These are phyloP conservation scores for Hippocampus zosterae DNA, from an alignment of 2,113 vertebrate species.

Conservation along the genomic window DNA sequence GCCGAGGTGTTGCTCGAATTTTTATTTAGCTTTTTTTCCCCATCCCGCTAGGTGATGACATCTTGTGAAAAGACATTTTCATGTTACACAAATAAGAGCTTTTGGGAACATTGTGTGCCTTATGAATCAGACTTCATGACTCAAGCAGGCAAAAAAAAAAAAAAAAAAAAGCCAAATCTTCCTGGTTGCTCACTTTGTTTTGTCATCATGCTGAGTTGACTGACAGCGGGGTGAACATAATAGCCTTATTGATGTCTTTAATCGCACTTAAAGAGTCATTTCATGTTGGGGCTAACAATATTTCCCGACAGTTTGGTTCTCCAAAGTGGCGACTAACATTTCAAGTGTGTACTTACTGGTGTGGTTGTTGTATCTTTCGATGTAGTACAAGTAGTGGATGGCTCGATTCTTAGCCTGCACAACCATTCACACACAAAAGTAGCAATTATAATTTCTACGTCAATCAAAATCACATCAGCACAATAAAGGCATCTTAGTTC, in stretches of 20 bases:
- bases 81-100: slow-evolving; percentile 12
- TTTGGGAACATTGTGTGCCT: neutral
- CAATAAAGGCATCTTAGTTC: neutral
- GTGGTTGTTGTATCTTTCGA: slow-evolving; percentile 83
- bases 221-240: neutral
- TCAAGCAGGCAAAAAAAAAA: neutral
- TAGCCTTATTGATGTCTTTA: neutral
- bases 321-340: neutral
- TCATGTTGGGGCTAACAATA: neutral
- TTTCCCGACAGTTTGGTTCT: neutral
- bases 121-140: neutral
- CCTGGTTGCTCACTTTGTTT: neutral
- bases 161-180: neutral
- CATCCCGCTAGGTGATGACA: neutral
- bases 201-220: neutral
- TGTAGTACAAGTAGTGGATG: slow-evolving; percentile 78
- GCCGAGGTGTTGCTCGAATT: too few species aligned
- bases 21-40: neutral
- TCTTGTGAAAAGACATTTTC: neutral
- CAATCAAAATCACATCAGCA: neutral
- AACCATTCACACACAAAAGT: neutral
- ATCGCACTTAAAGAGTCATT: too few species aligned
- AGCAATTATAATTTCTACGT: neutral
- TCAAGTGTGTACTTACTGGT: slow-evolving; percentile 78
- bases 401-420: slow-evolving; percentile 92